phyloP scores from a whole-genome alignment of 1,140 invertebrate genomes.

The Cydia strobilella region DNA sequence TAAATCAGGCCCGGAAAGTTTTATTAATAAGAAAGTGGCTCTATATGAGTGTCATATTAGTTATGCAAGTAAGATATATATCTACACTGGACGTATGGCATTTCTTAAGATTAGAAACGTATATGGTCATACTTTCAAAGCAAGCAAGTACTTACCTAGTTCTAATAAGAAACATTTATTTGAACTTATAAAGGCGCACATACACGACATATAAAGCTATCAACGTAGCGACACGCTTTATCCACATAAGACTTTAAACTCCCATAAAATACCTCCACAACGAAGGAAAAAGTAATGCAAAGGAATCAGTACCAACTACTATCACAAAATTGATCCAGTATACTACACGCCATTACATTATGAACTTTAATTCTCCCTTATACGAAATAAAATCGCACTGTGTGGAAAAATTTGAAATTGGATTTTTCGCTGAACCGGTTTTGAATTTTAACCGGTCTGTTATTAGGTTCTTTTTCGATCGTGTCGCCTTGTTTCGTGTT shows the following conservation, averaged over 20 bases:
- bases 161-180: background rate
- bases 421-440: slow-evolving; percentile 54
- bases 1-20: no score
- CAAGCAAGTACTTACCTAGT: background rate
- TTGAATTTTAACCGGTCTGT: slow-evolving; percentile 39
- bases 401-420: slow-evolving; percentile 62
- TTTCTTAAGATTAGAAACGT: no score
- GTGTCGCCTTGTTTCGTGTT: background rate
- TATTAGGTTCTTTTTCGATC: background rate
- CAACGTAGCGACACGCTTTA: slow-evolving; percentile 52
- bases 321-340: slow-evolving; percentile 75
- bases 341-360: slow-evolving; percentile 39
- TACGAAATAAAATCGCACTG: slow-evolving; percentile 50
- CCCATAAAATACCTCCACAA: slow-evolving; percentile 77
- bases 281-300: slow-evolving; percentile 78
- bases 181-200: slow-evolving; percentile 5
- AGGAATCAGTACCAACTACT: slow-evolving; percentile 78
- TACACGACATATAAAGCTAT: slow-evolving; percentile 48
- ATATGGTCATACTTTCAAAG: no score
- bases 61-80: no score
- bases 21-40: no score
- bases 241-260: slow-evolving; percentile 77
- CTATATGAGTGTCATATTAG: no score
- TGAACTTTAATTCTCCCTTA: slow-evolving; percentile 31
- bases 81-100: no score